Evolutionary conservation across 2,888 invertebrate genomes (phyloP).

Genomic region (Macaria liturata): DNA sequence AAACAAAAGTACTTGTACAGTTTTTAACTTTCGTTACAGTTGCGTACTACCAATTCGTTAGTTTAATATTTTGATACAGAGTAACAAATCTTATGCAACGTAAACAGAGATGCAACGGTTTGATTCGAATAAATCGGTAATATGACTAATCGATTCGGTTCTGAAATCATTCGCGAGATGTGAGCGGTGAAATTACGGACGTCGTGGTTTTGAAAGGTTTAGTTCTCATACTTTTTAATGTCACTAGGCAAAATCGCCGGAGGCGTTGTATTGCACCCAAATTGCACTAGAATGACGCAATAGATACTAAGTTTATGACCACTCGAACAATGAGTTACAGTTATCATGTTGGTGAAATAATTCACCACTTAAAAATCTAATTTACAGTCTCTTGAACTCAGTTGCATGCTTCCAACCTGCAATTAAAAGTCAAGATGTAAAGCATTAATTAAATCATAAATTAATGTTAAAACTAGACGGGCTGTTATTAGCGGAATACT

Average conservation of each 20-base stretch:
- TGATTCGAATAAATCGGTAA: constrained; percentile 34
- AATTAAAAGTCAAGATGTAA: constrained; percentile 3
- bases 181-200: constrained; percentile 55
- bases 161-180: constrained; percentile 33
- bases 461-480: constrained; percentile 3
- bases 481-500: background rate
- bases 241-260: constrained; percentile 57
- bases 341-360: constrained; percentile 16
- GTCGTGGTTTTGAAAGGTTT: constrained; percentile 70
- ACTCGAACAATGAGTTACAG: constrained; percentile 21
- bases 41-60: constrained; percentile 1
- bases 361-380: constrained; percentile 7
- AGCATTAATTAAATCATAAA: constrained; percentile 6
- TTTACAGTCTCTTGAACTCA: constrained; percentile 5
- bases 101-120: constrained; percentile 14
- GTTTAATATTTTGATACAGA: background rate
- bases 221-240: constrained; percentile 79
- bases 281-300: constrained; percentile 36
- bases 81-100: constrained; percentile 6
- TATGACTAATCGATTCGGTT: constrained; percentile 44
- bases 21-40: constrained; percentile 1
- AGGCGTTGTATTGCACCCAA: constrained; percentile 47
- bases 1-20: too few relatives aligned
- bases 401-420: background rate
- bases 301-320: constrained; percentile 27